phyloP scores from a whole-genome alignment of 2,113 vertebrate genomes.

The Physeter macrocephalus region DNA sequence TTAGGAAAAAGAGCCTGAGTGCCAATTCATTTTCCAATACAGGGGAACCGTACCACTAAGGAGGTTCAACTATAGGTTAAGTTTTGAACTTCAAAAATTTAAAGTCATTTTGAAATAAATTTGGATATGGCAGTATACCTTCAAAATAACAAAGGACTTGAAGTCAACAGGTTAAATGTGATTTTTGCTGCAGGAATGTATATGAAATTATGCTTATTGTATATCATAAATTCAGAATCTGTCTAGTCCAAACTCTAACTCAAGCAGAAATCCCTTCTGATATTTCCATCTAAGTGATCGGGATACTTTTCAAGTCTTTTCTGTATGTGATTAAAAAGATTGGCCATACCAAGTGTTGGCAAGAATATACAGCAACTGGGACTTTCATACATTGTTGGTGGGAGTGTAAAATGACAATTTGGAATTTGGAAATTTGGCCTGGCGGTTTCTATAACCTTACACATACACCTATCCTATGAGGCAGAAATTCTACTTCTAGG shows the following conservation, averaged over 20 bases:
- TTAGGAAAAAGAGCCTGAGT: background rate
- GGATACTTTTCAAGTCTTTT: background rate
- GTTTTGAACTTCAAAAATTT: conserved; percentile 5
- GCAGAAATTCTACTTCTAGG: conserved; percentile 20
- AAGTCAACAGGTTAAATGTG: background rate
- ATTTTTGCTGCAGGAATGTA: background rate
- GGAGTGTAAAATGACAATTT: background rate
- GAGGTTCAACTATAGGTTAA: background rate
- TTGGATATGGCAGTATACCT: background rate
- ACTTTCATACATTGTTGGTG: background rate
- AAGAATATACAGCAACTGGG: background rate
- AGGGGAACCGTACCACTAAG: background rate
- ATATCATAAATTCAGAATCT: conserved; percentile 13
- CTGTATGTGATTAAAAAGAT: background rate
- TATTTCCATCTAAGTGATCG: background rate
- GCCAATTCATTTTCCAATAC: background rate
- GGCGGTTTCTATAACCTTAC: conserved; percentile 37
- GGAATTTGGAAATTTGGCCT: conserved; percentile 29
- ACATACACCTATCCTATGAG: conserved; percentile 14
- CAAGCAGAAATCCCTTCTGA: conserved; percentile 1
- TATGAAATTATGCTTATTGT: background rate
- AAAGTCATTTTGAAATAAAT: conserved; percentile 12
- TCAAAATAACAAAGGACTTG: background rate
- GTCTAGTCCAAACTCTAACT: background rate
- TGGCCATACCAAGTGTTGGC: background rate